A percentile compares a stretch with the other conserved stretches of the same genome.
Evolutionary conservation across 1,140 invertebrate species (phyloP).

Genomic region (Paraescarpia echinospica): DNA sequence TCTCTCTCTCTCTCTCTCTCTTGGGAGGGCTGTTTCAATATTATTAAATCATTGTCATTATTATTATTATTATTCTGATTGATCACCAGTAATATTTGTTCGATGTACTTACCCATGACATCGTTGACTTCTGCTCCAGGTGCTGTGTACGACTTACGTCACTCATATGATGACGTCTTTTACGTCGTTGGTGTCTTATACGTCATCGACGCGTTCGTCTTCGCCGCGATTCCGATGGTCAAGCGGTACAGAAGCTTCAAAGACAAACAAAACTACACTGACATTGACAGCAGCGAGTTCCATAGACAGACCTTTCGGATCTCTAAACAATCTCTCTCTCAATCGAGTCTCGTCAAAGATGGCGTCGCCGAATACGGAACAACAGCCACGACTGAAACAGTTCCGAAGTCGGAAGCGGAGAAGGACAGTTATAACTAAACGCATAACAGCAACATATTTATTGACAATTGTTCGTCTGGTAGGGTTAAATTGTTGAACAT

Average conservation of each 20-base stretch:
- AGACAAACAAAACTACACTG: not conserved
- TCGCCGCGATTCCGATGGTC: constrained; percentile 29
- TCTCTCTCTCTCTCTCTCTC: too few relatives aligned
- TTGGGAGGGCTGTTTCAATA: not conserved
- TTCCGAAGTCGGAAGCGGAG: not conserved
- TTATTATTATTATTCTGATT: not conserved
- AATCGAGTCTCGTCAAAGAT: constrained; percentile 10
- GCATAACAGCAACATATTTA: not conserved
- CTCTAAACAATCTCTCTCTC: not conserved
- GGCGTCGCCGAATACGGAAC: constrained; percentile 4
- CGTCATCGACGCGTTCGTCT: constrained; percentile 29
- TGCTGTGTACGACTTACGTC: constrained; percentile 31
- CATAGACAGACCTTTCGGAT: constrained; percentile 15
- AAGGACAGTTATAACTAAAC: constrained; percentile 8
- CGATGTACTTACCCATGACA: not conserved
- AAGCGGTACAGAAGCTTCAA: constrained; percentile 6
- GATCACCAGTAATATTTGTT: not conserved
- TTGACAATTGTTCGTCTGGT: not conserved
- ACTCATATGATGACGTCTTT: constrained; percentile 36
- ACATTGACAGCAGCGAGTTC: not conserved
- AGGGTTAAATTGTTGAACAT: not conserved
- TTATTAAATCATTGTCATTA: not conserved
- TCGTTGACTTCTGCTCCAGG: constrained; percentile 20
- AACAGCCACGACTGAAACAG: not conserved
- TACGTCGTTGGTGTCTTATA: constrained; percentile 33